Percentiles rank a stretch among this genome's conserved stretches.
Evolutionary conservation across 2,888 invertebrate genomes (phyloP).

Genomic region (Drosophila cognata): DNA sequence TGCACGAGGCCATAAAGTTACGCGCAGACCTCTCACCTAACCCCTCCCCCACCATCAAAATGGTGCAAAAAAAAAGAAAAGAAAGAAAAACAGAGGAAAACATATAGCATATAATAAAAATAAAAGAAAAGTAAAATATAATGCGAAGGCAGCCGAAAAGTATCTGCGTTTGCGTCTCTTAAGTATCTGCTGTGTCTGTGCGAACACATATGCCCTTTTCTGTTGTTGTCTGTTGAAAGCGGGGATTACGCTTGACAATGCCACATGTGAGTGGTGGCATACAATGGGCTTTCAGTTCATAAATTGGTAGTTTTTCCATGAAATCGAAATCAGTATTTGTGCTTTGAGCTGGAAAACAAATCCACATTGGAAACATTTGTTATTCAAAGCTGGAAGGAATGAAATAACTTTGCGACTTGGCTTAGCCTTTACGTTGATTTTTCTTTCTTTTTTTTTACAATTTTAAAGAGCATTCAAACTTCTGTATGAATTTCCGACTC

Average conservation of each 20-base stretch:
- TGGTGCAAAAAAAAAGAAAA: conserved; percentile 49
- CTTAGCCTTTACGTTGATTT: neutral
- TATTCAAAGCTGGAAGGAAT: neutral
- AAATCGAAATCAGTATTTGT: neutral
- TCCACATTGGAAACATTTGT: neutral
- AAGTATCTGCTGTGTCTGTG: conserved; percentile 20
- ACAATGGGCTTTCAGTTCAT: conserved; percentile 1
- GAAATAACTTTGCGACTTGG: neutral
- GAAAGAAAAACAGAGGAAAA: neutral
- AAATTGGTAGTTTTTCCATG: neutral
- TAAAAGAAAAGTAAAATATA: conserved; percentile 43
- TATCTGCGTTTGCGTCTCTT: conserved; percentile 57
- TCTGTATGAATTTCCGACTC: neutral
- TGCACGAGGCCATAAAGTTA: conserved; percentile 75
- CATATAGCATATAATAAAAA: conserved; percentile 18
- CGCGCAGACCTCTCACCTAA: conserved; percentile 6
- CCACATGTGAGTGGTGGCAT: neutral
- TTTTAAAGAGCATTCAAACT: conserved; percentile 3
- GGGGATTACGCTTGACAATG: conserved; percentile 40
- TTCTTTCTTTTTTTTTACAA: neutral
- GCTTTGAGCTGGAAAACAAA: neutral
- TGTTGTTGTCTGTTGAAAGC: conserved; percentile 9
- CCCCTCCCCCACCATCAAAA: conserved; percentile 37
- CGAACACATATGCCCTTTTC: conserved; percentile 62
- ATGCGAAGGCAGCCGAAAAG: conserved; percentile 66